Evolutionary conservation across 2,113 vertebrate genomes (phyloP), one percentile per base, ranked within the genome.

Genomic region (Oncorhynchus clarkii): DNA sequence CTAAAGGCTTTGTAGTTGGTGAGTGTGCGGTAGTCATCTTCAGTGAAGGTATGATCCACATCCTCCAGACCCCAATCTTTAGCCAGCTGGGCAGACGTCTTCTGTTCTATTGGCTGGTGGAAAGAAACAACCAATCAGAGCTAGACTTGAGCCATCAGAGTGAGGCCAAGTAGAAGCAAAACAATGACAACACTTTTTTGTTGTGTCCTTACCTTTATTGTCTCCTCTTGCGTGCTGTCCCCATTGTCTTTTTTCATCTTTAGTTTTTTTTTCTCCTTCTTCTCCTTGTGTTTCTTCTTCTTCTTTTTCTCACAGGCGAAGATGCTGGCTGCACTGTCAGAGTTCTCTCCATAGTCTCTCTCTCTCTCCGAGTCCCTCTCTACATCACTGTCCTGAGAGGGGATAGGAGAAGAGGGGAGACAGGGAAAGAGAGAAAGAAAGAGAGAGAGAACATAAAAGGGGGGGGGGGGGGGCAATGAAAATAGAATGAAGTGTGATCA

Each of bases 1-100:
- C 96, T 97, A 88, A 97, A 97, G 86, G 96, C 96, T 89, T 97
- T 97, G 89, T 97, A 97, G 91, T 97, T 97, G 84, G 96, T 97
- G 78, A 97, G 93, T 2, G 96, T 96, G 82, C 93, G 93, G 80
- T 97, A 97, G 86, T 97, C 96, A 67, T 96, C 95, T 85, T 97
- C 96, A 0, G 95, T 96, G 90, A 97, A 97, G 75, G 95, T 94
- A 57, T 97, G 96, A 39, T 96, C 95, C 72, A 98, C 96, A 24
- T 97, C 96, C 89, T 96, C 96, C 82, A 97, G 91, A 48, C 96
- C 96, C 96, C 96, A 98, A 76, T 96, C 96, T 83, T 92, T 92
- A 5, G 96, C 93, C 76, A 98, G 93, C 83, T 96, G 96, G 9
- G 94, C 94, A 0, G 96, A 97, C 1, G 94, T 95, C 81, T 98